These are phyloP conservation scores for Zapus hudsonius DNA, from an alignment of 2,113 vertebrate genomes.

Conservation along the genomic window DNA sequence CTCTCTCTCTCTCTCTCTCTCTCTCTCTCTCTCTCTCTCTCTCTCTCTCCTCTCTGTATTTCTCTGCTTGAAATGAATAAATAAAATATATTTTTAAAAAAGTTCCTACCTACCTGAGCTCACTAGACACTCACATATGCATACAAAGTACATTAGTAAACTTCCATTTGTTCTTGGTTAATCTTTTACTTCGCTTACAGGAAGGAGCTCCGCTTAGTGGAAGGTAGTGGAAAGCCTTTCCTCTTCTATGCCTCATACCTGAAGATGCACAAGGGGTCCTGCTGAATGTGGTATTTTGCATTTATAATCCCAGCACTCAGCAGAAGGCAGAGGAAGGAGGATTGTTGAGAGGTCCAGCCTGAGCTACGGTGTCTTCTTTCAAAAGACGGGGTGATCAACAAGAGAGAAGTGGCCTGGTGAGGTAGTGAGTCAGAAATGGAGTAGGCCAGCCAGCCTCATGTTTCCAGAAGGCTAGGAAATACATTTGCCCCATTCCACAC, in stretches of 20 bases:
- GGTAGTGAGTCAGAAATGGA: not conserved
- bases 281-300: not conserved
- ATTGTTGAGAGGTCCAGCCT: not conserved
- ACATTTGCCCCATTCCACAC: not conserved
- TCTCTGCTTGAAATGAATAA: no score
- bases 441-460: not conserved
- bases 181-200: not conserved
- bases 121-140: not conserved
- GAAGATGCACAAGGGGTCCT: not conserved
- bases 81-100: no score
- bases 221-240: not conserved
- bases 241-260: not conserved
- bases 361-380: no score
- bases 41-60: no score
- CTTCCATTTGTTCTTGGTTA: not conserved
- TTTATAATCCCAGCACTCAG: not conserved
- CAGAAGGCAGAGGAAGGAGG: not conserved
- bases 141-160: not conserved
- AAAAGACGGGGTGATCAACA: no score
- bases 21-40: no score
- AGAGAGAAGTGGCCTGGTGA: fast-evolving
- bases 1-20: no score
- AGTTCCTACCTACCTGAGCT: not conserved
- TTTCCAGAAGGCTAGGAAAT: not conserved
- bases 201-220: not conserved